A percentile compares a stretch with the other conserved stretches of the same genome.
These are phyloP conservation scores for Eulemur rubriventer DNA, from an alignment of 2,797 vertebrate genomes.

Conservation along the genomic window DNA sequence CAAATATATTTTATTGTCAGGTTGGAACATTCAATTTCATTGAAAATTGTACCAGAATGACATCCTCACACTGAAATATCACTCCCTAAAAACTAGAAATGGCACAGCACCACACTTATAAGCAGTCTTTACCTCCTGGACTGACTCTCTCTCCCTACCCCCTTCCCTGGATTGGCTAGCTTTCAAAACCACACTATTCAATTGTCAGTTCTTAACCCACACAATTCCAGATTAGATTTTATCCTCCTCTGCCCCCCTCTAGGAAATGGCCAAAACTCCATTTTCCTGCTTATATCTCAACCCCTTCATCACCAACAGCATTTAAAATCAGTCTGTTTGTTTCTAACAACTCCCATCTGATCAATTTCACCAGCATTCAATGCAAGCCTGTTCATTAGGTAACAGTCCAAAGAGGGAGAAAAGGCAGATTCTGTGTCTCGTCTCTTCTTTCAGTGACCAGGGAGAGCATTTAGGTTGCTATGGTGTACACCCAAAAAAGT, in stretches of 20 bases:
- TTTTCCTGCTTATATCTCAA: not conserved
- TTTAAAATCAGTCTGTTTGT: not conserved
- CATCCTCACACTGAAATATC: constrained; percentile 15
- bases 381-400: not conserved
- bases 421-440: not conserved
- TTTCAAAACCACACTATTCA: not conserved
- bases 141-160: not conserved
- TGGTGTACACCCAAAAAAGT: not conserved
- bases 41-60: not conserved
- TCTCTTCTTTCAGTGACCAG: not conserved
- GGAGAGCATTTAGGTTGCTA: not conserved
- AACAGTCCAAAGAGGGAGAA: not conserved
- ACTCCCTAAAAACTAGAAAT: constrained; percentile 41
- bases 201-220: not conserved
- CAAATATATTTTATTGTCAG: not conserved
- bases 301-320: not conserved
- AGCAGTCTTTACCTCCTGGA: not conserved
- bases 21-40: constrained; percentile 1
- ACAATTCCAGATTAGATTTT: not conserved
- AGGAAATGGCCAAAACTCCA: not conserved
- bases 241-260: not conserved
- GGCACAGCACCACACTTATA: not conserved
- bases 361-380: not conserved
- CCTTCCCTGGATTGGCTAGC: not conserved
- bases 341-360: not conserved